Evolutionary conservation across 2,797 vertebrate species (phyloP), one percentile per base, ranked within the genome.

Genomic region (Sebastolobus alascanus): DNA sequence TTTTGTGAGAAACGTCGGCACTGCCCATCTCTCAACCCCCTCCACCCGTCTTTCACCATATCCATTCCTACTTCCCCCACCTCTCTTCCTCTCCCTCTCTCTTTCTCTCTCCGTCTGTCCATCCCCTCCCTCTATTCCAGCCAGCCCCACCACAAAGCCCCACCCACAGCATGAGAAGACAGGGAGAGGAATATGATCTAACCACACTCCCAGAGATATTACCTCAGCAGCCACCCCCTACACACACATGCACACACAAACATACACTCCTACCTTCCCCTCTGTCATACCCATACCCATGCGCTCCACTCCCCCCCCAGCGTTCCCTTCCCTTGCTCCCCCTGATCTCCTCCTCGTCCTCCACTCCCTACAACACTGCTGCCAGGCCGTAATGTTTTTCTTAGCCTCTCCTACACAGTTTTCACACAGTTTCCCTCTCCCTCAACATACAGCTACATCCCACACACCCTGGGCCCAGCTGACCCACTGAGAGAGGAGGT

Each of bases 361-460:
- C 89, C 92, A 85, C 93, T 91, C 90, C 94, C 88, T 88, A 89
- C 92, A 89, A 91, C 90, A 71, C 91, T 86, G 82, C 94, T 91
- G 92, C 94, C 94, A 94, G 87, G 93, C 93, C 84, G 82, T 94
- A 74, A 80, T 92, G 94, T 95, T 97, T 96, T 96, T 96, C 95
- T 93, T 88, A 95, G 95, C 96, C 95, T 96, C 96, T 97, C 97
- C 97, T 96, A 96, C 96, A 93, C 96, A 94, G 90, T 88, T 96
- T 96, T 96, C 95, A 90, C 95, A 94, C 93, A 91, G 75, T 87
- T 90, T 92, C 91, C 91, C 91, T 94, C 90, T 92, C 90, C 88
- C 94, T 94, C 89, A 88, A 93, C 91, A 92, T 90, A 93, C 93
- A 93, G 84, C 84, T 86, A 79, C 93, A 92, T 91, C 93, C 93